Base-by-base conservation (phyloP, 2,888 invertebrate species). In the Tanytarsus gracilentus region DNA sequence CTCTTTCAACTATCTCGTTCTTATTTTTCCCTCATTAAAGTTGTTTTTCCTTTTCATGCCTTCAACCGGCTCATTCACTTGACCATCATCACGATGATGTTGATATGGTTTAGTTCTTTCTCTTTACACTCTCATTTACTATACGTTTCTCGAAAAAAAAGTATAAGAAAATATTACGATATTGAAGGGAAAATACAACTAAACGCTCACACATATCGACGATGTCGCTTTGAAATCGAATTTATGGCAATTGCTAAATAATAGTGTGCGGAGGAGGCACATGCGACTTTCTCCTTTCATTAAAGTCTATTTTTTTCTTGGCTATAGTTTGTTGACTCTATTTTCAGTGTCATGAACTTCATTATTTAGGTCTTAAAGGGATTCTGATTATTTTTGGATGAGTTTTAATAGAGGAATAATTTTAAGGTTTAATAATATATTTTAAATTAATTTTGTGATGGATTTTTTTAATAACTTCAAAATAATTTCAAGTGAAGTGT, bases 1-100 rank as follows among this genome's bases (percentile, higher is more conserved):
- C n/a, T n/a, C n/a, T n/a, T n/a, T n/a, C n/a, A n/a, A n/a, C n/a
- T n/a, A n/a, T n/a, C n/a, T n/a, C n/a, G n/a, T n/a, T n/a, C n/a
- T n/a, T n/a, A n/a, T n/a, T n/a, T n/a, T n/a, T n/a, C 58, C 48
- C 48, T 58, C 58, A 58, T 58, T 58, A 58, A 58, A 58, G 58
- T 58, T 58, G 58, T 58, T 58, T 58, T 58, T 58, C 58, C 58
- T 58, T 58, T 58, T 58, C 58, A 58, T 58, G 44, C 58, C 58
- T 58, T 58, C 48, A 58, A 58, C 58, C 58, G 58, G 58, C 58
- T 58, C 58, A 56, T 56, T 56, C 56, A 58, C 58, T 58, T 58
- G 58, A 58, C 58, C 58, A 58, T 58, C 58, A 40, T 44, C 44
- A 9, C 23, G 44, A 44, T 29, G 58, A 51, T 29, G 39, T 39